phyloP scores from a whole-genome alignment of 2,888 invertebrate species.

The Phragmatobia fuliginosa region DNA sequence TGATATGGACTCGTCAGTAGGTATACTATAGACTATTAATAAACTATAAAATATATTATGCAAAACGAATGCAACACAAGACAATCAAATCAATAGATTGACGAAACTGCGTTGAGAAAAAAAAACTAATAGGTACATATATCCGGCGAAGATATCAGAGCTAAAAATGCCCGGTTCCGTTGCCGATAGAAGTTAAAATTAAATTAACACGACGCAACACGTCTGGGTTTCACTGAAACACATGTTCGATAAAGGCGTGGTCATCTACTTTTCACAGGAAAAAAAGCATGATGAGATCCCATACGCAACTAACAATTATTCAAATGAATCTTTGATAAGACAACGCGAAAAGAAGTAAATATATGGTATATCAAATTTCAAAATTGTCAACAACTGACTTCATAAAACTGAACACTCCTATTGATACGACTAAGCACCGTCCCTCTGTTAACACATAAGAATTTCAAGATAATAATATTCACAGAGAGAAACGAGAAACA shows the following conservation, averaged over 20 bases:
- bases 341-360: background rate
- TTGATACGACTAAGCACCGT: background rate
- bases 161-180: slow-evolving; percentile 2
- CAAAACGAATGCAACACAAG: background rate
- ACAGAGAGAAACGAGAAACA: background rate
- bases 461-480: background rate
- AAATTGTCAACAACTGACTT: background rate
- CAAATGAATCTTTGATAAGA: background rate
- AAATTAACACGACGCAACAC: slow-evolving; percentile 6
- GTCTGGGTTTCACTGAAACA: background rate
- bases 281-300: background rate
- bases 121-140: background rate
- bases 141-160: background rate
- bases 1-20: too few relatives aligned
- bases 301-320: background rate
- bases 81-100: background rate
- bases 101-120: background rate
- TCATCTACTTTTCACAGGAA: background rate
- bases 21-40: background rate
- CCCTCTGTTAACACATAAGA: slow-evolving; percentile 9
- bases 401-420: background rate
- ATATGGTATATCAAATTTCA: slow-evolving; percentile 9
- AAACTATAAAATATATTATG: background rate
- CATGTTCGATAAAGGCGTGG: background rate
- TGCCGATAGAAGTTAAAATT: slow-evolving; percentile 10